Percentiles rank a stretch among this genome's conserved stretches.
Evolutionary conservation across 2,113 vertebrate species (phyloP).

Genomic region (Plotosus lineatus): DNA sequence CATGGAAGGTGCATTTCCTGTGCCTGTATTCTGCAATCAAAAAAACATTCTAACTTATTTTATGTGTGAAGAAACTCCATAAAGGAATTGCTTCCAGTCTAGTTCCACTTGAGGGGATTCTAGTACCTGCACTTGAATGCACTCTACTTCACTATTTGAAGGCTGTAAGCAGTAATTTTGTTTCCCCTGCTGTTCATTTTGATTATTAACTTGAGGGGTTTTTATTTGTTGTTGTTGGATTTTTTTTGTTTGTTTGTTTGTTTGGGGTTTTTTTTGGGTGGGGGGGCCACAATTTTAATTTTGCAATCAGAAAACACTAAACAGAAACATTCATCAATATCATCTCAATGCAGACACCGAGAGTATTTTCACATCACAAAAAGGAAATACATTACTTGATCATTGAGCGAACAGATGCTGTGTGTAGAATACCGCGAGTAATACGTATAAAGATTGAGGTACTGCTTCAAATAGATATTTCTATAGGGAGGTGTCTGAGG

Average conservation of each 20-base stretch:
- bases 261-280: constrained; percentile 30
- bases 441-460: no score
- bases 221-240: no score
- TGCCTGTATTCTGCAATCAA: constrained; percentile 7
- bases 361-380: constrained; percentile 18
- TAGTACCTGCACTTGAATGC: constrained; percentile 1
- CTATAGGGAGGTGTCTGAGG: no score
- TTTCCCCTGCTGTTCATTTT: constrained; percentile 17
- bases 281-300: constrained; percentile 28
- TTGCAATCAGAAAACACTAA: constrained; percentile 29
- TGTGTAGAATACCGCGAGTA: no score
- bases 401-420: neutral
- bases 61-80: neutral
- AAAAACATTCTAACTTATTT: neutral
- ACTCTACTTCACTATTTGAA: constrained; percentile 27
- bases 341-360: constrained; percentile 27
- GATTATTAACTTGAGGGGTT: constrained; percentile 35
- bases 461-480: no score
- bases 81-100: neutral
- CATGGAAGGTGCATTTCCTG: neutral
- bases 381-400: constrained; percentile 23
- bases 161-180: neutral
- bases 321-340: constrained; percentile 40
- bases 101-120: constrained; percentile 23
- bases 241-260: no score